Percentiles rank a stretch among this genome's conserved stretches.
phyloP scores from a whole-genome alignment of 2,888 invertebrate species.

The Yponomeuta evonymella region DNA sequence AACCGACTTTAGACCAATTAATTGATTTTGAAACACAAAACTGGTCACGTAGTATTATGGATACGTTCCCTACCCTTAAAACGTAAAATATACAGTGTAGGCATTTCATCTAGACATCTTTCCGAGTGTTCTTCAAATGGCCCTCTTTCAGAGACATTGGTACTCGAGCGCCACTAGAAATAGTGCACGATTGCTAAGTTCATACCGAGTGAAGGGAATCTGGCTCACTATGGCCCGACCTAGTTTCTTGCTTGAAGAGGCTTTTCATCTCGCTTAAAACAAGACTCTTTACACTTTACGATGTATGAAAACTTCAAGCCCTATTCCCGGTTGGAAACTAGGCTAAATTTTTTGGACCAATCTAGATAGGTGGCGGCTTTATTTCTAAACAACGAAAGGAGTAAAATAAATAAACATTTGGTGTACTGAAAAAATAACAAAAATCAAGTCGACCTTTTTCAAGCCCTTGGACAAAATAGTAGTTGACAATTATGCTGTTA shows the following conservation, averaged over 20 bases:
- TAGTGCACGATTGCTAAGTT: neutral
- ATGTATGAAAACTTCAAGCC: neutral
- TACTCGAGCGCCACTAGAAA: neutral
- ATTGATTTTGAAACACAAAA: no score
- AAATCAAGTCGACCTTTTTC: no score
- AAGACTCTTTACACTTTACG: neutral
- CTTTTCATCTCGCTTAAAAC: constrained; percentile 1
- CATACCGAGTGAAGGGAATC: neutral
- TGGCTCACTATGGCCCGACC: neutral
- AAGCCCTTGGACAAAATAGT: no score
- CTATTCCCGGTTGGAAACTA: neutral
- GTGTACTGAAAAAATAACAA: no score
- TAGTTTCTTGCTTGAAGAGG: neutral
- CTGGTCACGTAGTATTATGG: no score
- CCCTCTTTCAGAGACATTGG: neutral
- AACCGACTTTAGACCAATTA: no score
- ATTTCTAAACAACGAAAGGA: no score
- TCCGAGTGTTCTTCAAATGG: neutral
- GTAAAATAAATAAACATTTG: no score
- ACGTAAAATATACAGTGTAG: neutral
- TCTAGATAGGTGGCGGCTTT: no score
- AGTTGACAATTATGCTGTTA: no score
- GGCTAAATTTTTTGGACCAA: no score
- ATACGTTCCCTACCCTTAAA: no score
- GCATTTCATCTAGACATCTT: neutral